phyloP scores from a whole-genome alignment of 2,797 vertebrate genomes.

The Gadopsis marmoratus region DNA sequence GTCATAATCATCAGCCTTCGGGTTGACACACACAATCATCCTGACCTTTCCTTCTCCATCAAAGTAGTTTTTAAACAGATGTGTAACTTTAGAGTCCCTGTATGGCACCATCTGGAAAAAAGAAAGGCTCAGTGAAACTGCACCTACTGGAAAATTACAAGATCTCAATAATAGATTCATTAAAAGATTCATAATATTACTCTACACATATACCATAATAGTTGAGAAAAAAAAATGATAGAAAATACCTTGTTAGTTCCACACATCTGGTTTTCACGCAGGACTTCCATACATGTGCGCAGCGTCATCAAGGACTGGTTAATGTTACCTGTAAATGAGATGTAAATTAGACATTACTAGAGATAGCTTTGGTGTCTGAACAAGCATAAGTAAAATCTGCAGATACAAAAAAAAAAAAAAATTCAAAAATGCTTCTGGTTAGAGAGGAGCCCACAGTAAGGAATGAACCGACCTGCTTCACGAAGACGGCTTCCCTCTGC shows the following conservation, averaged over 20 bases:
- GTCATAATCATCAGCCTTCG: constrained; percentile 97
- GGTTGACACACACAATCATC: constrained; percentile 98
- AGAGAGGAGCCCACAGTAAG: not conserved
- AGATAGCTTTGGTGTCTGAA: not conserved
- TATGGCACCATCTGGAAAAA: constrained; percentile 96
- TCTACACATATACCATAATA: not conserved
- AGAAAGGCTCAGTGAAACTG: constrained; percentile 3
- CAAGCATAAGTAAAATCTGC: not conserved
- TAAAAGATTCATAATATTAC: not conserved
- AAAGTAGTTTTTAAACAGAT: constrained; percentile 99
- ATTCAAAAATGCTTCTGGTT: not conserved
- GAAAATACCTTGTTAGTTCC: constrained; percentile 90
- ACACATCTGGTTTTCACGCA: constrained; percentile 92
- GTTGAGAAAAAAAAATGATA: not conserved
- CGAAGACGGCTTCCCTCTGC: constrained; percentile 94
- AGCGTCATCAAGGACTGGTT: constrained; percentile 98
- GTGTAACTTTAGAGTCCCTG: constrained; percentile 97
- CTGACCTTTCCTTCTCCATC: constrained; percentile 97
- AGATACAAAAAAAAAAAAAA: not conserved
- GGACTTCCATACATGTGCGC: constrained; percentile 94
- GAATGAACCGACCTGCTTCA: constrained; percentile 89
- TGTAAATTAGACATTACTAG: constrained; percentile 55
- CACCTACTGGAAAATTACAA: not conserved
- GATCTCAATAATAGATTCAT: too few relatives aligned
- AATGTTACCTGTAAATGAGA: constrained; percentile 89